Percentiles rank a stretch among this genome's conserved stretches.
phyloP scores from a whole-genome alignment of 2,888 invertebrate genomes.

The Cylindroiulus punctatus region DNA sequence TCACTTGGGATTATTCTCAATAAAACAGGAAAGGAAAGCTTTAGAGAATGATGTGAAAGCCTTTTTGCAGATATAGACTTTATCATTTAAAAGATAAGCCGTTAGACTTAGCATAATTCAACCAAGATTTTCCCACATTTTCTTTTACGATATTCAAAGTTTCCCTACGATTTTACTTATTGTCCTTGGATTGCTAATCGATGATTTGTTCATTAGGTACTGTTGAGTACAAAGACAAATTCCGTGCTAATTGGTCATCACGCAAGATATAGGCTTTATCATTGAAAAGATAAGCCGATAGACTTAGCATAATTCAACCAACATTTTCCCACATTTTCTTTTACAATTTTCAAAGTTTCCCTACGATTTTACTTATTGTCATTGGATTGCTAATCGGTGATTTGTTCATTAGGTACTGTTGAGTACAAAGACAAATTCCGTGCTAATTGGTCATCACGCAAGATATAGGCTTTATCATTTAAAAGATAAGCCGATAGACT shows the following conservation, averaged over 20 bases:
- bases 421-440: too few species aligned
- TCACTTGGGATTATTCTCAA: conserved; percentile 20
- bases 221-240: too few species aligned
- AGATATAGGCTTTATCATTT: conserved; percentile 8
- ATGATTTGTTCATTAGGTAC: too few species aligned
- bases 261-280: neutral
- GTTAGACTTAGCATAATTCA: neutral
- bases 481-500: neutral
- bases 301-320: too few species aligned
- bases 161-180: too few species aligned
- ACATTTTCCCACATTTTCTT: neutral
- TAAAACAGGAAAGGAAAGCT: conserved; percentile 42
- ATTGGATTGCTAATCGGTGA: too few species aligned
- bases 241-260: too few species aligned
- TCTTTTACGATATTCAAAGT: neutral
- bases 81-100: neutral
- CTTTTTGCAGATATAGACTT: neutral
- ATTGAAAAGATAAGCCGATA: neutral
- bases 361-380: too few species aligned
- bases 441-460: too few species aligned
- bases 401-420: too few species aligned
- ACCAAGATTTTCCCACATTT: neutral
- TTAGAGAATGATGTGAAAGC: neutral
- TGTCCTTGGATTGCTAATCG: too few species aligned
- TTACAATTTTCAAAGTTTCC: neutral